A percentile compares a stretch with the other conserved stretches of the same genome.
phyloP scores from a whole-genome alignment of 2,888 invertebrate genomes.

The Latheticus oryzae region DNA sequence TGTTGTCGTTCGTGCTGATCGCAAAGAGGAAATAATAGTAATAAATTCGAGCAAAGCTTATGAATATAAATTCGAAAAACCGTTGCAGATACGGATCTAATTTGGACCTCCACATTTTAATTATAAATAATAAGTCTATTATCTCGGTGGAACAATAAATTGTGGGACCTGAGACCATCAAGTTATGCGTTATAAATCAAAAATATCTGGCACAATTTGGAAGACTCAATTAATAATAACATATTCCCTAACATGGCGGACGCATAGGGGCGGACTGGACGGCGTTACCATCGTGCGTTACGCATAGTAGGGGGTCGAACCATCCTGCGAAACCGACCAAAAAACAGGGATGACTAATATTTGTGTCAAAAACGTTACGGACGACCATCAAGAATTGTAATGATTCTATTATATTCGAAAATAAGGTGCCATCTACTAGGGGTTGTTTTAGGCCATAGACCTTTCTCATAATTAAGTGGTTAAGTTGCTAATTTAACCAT shows the following conservation, averaged over 20 bases:
- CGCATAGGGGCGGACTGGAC: conserved; percentile 54
- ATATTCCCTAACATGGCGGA: conserved; percentile 52
- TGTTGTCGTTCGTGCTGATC: conserved; percentile 9
- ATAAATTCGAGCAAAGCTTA: conserved; percentile 23
- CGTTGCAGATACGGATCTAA: conserved; percentile 36
- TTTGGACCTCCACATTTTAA: conserved; percentile 49
- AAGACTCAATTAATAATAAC: conserved; percentile 58
- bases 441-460: conserved; percentile 23
- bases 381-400: conserved; percentile 61
- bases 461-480: conserved; percentile 38
- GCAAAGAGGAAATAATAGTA: conserved; percentile 21
- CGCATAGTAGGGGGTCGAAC: conserved; percentile 48
- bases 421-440: conserved; percentile 50
- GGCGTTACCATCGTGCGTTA: conserved; percentile 57
- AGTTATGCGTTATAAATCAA: conserved; percentile 49
- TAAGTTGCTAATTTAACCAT: neutral
- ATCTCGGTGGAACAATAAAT: conserved; percentile 48
- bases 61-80: conserved; percentile 39
- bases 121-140: conserved; percentile 54
- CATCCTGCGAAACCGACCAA: conserved; percentile 57
- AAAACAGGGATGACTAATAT: conserved; percentile 62
- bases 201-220: conserved; percentile 48
- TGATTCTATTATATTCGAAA: conserved; percentile 63
- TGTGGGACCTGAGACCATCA: conserved; percentile 41
- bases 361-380: conserved; percentile 59